Base-by-base conservation (phyloP, 2,113 vertebrate species). In the Hippocampus barbouri region DNA sequence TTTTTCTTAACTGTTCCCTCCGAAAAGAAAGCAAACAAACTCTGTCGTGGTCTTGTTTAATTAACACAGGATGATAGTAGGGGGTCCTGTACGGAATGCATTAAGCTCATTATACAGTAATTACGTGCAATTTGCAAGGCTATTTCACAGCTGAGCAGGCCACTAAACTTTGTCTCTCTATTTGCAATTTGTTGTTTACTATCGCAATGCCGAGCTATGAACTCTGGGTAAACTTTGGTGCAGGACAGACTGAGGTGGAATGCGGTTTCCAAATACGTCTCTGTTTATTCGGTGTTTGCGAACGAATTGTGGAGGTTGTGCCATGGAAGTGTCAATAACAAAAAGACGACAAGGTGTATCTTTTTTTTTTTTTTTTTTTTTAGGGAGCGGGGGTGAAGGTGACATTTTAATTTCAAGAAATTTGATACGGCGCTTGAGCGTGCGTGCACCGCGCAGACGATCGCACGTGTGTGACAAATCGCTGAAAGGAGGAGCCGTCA, bases 81-180 rank as follows among this genome's bases (percentile, higher is more conserved):
- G 30, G 54, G 75, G 69, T 75, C 78, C 72, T 71, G 72, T 80
- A 76, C 74, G 68, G 70, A 88, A 81, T 30, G n/a, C 66, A 76
- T 77, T 78, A 70, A 51, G 69, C 71, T 86, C 75, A 88, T 87
- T 85, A 88, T 81, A 73, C 68, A 79, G 75, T 81, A 83, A 90
- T 90, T 88, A 86, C 45, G 21, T 72, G 67, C 70, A 81, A 86
- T 87, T 82, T 85, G 61, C 30, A 79, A 84, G 78, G 85, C 82
- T 82, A 87, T 89, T 89, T 90, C 73, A 89, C 87, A 89, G 86
- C 74, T 82, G 82, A 88, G 78, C 74, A 83, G 73, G 62, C 80
- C 25, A 74, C 76, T 77, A 80, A 83, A 81, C 80, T 84, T 76
- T 82, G 77, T 76, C 71, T 80, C 43, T 59, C 62, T 59, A 63